phyloP scores from a whole-genome alignment of 2,888 invertebrate genomes.

The Napeogenes inachia region DNA sequence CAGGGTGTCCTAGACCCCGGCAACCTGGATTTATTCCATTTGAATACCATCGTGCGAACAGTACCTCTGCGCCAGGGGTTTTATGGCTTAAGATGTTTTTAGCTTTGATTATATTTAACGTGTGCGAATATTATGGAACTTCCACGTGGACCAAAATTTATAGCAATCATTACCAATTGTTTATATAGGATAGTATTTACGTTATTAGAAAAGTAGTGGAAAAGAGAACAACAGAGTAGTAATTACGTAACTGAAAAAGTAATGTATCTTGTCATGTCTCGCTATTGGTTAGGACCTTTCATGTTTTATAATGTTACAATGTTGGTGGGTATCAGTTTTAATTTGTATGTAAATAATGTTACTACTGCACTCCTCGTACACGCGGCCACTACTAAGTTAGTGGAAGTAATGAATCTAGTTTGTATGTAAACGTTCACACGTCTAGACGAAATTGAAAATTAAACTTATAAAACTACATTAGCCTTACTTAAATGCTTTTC shows the following conservation, averaged over 20 bases:
- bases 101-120: slow-evolving; percentile 57
- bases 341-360: background rate
- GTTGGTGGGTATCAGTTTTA: background rate
- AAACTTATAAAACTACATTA: slow-evolving; percentile 47
- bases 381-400: slow-evolving; percentile 34
- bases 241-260: background rate
- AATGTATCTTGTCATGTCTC: background rate
- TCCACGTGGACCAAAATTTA: background rate
- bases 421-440: slow-evolving; percentile 61
- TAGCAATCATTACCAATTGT: background rate
- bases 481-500: slow-evolving; percentile 9
- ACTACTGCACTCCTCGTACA: slow-evolving; percentile 14
- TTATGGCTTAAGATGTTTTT: slow-evolving; percentile 60
- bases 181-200: background rate
- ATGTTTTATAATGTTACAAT: too few relatives aligned
- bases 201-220: too few relatives aligned
- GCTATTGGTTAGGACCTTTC: too few relatives aligned
- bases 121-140: background rate
- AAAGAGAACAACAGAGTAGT: too few relatives aligned
- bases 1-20: slow-evolving; percentile 64
- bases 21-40: slow-evolving; percentile 70
- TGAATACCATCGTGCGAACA: slow-evolving; percentile 60
- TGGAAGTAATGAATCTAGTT: slow-evolving; percentile 59
- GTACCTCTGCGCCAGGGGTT: slow-evolving; percentile 62
- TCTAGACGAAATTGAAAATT: slow-evolving; percentile 66